Conservation (phyloP, 1,140 invertebrate species). For the Drosophila kanapiae region DNA sequence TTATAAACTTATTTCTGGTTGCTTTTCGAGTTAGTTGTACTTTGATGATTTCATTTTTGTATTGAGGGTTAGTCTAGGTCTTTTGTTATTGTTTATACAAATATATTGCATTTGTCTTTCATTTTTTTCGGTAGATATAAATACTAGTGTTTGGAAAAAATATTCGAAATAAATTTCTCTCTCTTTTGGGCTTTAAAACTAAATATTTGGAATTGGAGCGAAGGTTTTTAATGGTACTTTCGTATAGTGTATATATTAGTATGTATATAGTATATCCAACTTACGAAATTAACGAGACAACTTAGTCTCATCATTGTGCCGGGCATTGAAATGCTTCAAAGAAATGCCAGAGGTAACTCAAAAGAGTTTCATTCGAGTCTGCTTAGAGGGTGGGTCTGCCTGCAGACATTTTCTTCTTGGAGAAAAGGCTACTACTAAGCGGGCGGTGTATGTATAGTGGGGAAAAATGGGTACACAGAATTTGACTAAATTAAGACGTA, state of each 20-base stretch:
- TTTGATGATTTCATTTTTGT: slow-evolving; percentile 48
- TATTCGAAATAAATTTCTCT: slow-evolving; percentile 46
- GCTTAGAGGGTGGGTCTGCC: slow-evolving; percentile 65
- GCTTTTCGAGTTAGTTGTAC: slow-evolving; percentile 65
- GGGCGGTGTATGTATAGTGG: slow-evolving; percentile 18
- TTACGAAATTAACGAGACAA: slow-evolving; percentile 59
- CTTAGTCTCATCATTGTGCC: slow-evolving; percentile 31
- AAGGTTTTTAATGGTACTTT: slow-evolving; percentile 59
- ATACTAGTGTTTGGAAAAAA: slow-evolving; percentile 53
- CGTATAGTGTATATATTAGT: slow-evolving; percentile 36
- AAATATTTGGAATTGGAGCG: slow-evolving; percentile 82
- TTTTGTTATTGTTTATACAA: slow-evolving; percentile 37
- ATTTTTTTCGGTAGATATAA: slow-evolving; percentile 40
- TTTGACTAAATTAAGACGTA: slow-evolving; percentile 74
- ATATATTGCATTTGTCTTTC: slow-evolving; percentile 62
- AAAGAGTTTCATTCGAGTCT: slow-evolving; percentile 60
- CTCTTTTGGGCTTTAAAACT: slow-evolving; percentile 63
- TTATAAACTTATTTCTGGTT: slow-evolving; percentile 53
- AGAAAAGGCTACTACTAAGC: slow-evolving; percentile 69
- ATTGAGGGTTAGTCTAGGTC: slow-evolving; percentile 40
- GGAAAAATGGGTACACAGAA: slow-evolving; percentile 69
- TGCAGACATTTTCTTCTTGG: slow-evolving; percentile 70
- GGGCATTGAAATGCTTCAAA: slow-evolving; percentile 45
- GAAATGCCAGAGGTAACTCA: slow-evolving; percentile 65
- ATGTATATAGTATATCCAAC: slow-evolving; percentile 54